A percentile compares a stretch with the other conserved stretches of the same genome.
phyloP scores from a whole-genome alignment of 2,888 invertebrate species.

The Meghimatium bilineatum region DNA sequence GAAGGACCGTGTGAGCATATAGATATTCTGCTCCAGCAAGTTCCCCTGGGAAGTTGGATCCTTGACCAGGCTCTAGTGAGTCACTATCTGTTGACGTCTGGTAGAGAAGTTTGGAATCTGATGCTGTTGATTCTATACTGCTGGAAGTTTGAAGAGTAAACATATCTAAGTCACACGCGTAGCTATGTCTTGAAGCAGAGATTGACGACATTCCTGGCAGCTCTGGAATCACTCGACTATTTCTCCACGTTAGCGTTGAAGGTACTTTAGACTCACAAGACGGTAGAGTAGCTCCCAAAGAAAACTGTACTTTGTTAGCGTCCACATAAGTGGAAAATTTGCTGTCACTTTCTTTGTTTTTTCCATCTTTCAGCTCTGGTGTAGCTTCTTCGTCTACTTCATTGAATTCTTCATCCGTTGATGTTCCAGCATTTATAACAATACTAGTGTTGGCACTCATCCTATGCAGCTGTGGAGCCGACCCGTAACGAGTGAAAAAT shows the following conservation, averaged over 20 bases:
- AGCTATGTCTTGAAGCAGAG: slow-evolving; percentile 2
- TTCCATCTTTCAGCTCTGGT: neutral
- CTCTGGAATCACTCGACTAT: neutral
- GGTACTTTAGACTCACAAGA: neutral
- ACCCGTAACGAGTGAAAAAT: slow-evolving; percentile 39
- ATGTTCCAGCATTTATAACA: neutral
- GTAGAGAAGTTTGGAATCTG: slow-evolving; percentile 29
- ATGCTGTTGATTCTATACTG: slow-evolving; percentile 28
- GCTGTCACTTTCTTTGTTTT: neutral
- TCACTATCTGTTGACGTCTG: slow-evolving; percentile 42
- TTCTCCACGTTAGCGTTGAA: neutral
- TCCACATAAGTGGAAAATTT: neutral
- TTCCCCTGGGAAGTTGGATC: slow-evolving; percentile 34
- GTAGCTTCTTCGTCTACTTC: neutral
- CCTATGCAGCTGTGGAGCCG: slow-evolving; percentile 27
- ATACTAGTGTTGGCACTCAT: slow-evolving; percentile 17
- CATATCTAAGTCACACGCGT: neutral
- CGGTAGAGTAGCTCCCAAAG: neutral
- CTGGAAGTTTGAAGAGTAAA: slow-evolving; percentile 20
- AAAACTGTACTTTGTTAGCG: neutral
- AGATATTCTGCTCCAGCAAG: neutral
- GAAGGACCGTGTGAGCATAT: neutral
- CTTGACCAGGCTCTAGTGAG: neutral
- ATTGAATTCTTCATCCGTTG: slow-evolving; percentile 8
- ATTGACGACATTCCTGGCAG: neutral